Conservation (phyloP, 2,888 invertebrate genomes). For the Brachyptera risi region DNA sequence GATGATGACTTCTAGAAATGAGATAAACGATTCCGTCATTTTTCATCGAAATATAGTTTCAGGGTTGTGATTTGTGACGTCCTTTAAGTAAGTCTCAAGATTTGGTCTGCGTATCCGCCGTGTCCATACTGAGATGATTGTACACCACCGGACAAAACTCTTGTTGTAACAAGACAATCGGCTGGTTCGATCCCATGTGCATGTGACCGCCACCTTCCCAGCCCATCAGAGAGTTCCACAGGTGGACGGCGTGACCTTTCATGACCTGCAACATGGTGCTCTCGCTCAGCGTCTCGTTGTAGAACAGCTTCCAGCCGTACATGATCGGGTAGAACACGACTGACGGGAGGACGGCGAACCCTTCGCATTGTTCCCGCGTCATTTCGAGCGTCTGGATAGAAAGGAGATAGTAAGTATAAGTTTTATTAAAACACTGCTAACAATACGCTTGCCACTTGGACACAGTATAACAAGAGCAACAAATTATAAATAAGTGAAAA, state of each 20-base stretch:
- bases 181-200: not conserved
- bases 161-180: not conserved
- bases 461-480: too few species aligned
- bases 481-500: too few species aligned
- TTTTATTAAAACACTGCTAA: not conserved
- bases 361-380: not conserved
- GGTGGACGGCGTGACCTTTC: slow-evolving; percentile 27
- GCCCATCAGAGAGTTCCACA: slow-evolving; percentile 33
- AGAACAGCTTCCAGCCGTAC: slow-evolving; percentile 24
- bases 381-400: slow-evolving; percentile 17
- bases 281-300: not conserved
- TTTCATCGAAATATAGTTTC: too few species aligned
- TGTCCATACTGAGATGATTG: not conserved
- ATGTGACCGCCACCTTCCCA: not conserved
- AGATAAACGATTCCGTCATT: too few species aligned
- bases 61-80: too few species aligned
- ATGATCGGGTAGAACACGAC: slow-evolving; percentile 3
- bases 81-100: too few species aligned
- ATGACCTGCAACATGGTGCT: not conserved
- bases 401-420: not conserved
- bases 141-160: not conserved
- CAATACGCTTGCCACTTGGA: too few species aligned
- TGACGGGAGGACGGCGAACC: not conserved
- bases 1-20: too few species aligned
- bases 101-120: not conserved